Conservation (phyloP, 2,113 vertebrate species). For the Chaenocephalus aceratus region DNA sequence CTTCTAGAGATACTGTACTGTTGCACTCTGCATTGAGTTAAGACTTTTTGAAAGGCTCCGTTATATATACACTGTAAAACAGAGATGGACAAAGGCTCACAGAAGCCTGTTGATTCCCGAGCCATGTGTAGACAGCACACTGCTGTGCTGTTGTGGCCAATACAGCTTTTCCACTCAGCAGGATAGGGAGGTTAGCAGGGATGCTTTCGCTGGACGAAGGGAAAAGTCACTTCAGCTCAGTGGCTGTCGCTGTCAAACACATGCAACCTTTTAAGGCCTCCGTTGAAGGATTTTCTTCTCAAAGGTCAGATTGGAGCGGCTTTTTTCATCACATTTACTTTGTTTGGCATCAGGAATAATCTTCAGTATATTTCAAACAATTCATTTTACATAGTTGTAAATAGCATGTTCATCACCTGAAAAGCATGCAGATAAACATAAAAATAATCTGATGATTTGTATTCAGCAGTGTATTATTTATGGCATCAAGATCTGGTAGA, state of each 20-base stretch:
- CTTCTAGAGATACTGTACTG: constrained; percentile 43
- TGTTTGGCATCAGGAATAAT: constrained; percentile 19
- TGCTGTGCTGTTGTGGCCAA: constrained; percentile 80
- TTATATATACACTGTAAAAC: constrained; percentile 57
- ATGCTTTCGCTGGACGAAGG: constrained; percentile 54
- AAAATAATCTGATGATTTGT: background rate
- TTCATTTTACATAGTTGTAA: constrained; percentile 8
- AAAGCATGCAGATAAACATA: no score
- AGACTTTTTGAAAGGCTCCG: constrained; percentile 52
- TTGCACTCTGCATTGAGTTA: constrained; percentile 56
- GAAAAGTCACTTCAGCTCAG: constrained; percentile 66
- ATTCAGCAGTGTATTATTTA: background rate
- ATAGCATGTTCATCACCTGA: background rate
- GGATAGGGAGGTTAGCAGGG: constrained; percentile 64
- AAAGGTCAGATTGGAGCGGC: constrained; percentile 66
- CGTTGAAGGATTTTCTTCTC: constrained; percentile 48
- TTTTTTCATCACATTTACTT: constrained; percentile 44
- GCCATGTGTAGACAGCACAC: constrained; percentile 76
- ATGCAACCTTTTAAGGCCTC: constrained; percentile 70
- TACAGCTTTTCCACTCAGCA: constrained; percentile 74
- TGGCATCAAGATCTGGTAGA: background rate
- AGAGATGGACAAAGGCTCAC: constrained; percentile 66
- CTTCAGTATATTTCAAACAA: constrained; percentile 9
- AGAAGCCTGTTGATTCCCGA: constrained; percentile 72
- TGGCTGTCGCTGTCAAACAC: constrained; percentile 55